These are phyloP conservation scores for Acanthopagrus latus DNA, from an alignment of 2,797 vertebrate species.

Conservation along the genomic window DNA sequence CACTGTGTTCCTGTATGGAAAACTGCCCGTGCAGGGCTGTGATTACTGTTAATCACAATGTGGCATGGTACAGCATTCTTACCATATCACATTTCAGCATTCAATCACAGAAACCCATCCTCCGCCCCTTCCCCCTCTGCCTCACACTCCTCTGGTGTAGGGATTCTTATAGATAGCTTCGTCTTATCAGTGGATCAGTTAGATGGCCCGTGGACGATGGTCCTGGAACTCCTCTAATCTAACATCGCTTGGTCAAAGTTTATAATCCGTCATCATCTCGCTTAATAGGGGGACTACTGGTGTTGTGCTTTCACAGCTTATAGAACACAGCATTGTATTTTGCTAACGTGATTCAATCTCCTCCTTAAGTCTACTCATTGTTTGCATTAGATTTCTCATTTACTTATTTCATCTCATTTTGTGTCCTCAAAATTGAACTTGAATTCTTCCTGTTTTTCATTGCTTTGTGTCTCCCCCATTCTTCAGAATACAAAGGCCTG, in stretches of 20 bases:
- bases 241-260: conserved; percentile 71
- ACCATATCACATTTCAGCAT: conserved; percentile 4
- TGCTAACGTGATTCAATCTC: conserved; percentile 23
- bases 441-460: conserved; percentile 15
- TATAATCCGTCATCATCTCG: conserved; percentile 73
- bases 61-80: neutral
- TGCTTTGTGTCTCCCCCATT: conserved; percentile 20
- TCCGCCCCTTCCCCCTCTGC: conserved; percentile 26
- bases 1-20: conserved; percentile 15
- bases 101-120: conserved; percentile 35
- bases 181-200: conserved; percentile 72
- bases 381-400: neutral
- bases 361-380: neutral
- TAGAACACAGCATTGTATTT: conserved; percentile 20
- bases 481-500: conserved; percentile 30
- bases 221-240: conserved; percentile 67
- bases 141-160: conserved; percentile 43
- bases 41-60: conserved; percentile 25
- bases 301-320: conserved; percentile 29
- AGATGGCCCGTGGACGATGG: conserved; percentile 75
- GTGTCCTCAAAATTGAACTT: neutral
- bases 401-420: conserved; percentile 4
- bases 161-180: conserved; percentile 70
- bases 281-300: conserved; percentile 53
- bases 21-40: conserved; percentile 14